A percentile compares a stretch with the other conserved stretches of the same genome.
These are phyloP conservation scores for Pterostichus madidus DNA, from an alignment of 2,888 invertebrate genomes.

Conservation along the genomic window DNA sequence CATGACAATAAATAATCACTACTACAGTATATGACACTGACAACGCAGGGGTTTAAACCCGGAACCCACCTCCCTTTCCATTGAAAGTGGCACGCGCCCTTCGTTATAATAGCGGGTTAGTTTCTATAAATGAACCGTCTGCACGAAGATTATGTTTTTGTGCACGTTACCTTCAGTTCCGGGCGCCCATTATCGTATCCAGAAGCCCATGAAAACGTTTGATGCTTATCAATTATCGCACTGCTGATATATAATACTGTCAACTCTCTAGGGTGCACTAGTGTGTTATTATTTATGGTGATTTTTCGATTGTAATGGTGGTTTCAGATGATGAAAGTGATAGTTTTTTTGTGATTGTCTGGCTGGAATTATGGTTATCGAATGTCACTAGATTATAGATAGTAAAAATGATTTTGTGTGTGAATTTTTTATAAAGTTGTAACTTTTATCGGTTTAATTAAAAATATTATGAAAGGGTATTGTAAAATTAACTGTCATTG, in stretches of 20 bases:
- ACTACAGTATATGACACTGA: constrained; percentile 33
- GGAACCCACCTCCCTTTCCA: constrained; percentile 2
- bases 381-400: constrained; percentile 35
- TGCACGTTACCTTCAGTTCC: constrained; percentile 53
- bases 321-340: constrained; percentile 45
- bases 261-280: constrained; percentile 5
- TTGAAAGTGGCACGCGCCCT: constrained; percentile 47
- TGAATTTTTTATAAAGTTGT: constrained; percentile 1
- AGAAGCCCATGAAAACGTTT: constrained; percentile 53
- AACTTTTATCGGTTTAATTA: neutral
- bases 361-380: constrained; percentile 15
- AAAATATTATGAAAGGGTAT: neutral
- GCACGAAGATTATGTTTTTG: constrained; percentile 55
- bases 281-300: constrained; percentile 48
- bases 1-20: constrained; percentile 47
- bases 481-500: constrained; percentile 24
- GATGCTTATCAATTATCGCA: constrained; percentile 60
- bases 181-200: constrained; percentile 51
- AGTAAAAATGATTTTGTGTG: neutral
- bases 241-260: constrained; percentile 35
- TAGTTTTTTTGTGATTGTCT: constrained; percentile 20
- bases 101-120: constrained; percentile 62
- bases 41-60: constrained; percentile 23
- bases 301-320: constrained; percentile 39
- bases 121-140: constrained; percentile 60